Evolutionary conservation across 2,888 invertebrate genomes (phyloP), one percentile per base, ranked within the genome.

Genomic region (Arge pagana): DNA sequence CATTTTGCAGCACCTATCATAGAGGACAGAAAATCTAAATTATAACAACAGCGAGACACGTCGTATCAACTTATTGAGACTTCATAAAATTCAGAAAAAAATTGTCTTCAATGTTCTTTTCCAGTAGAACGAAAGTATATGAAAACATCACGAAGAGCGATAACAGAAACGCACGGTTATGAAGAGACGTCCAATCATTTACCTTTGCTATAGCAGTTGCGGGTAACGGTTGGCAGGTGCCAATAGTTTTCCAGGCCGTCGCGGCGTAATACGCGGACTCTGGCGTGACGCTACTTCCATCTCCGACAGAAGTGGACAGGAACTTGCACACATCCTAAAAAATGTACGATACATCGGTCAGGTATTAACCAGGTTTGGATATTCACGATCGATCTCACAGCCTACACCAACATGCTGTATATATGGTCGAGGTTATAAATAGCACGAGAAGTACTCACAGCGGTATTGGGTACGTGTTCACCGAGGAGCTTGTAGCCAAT

Each of bases 401-500:
- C 18, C 48, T 26, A 21, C 3, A 35, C 39, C 45, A 21, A 8
- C 42, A 42, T 31, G 26, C 11, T 21, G 5, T 16, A n/a, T n/a
- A n/a, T n/a, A n/a, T n/a, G n/a, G n/a, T n/a, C n/a, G n/a, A n/a
- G n/a, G n/a, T n/a, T n/a, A n/a, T n/a, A n/a, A n/a, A n/a, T n/a
- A n/a, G n/a, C n/a, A n/a, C n/a, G n/a, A n/a, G n/a, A 4, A 40
- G 31, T 48, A 70, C 76, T 84, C 76, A 79, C 86, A 81, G 69
- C 84, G 57, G 60, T 68, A 53, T 76, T 80, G 39, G 79, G 83
- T 53, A 88, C 72, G 10, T 82, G 74, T 59, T 83, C 82, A 62
- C 84, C 86, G 1, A 91, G 78, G 37, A 86, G 77, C 61, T 83
- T 85, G 50, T 87, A 82, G 39, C 93, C 94, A 49, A 86, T 80